A percentile compares a stretch with the other conserved stretches of the same genome.
Conservation (phyloP, 2,888 invertebrate species). For the Cerastis rubricosa region DNA sequence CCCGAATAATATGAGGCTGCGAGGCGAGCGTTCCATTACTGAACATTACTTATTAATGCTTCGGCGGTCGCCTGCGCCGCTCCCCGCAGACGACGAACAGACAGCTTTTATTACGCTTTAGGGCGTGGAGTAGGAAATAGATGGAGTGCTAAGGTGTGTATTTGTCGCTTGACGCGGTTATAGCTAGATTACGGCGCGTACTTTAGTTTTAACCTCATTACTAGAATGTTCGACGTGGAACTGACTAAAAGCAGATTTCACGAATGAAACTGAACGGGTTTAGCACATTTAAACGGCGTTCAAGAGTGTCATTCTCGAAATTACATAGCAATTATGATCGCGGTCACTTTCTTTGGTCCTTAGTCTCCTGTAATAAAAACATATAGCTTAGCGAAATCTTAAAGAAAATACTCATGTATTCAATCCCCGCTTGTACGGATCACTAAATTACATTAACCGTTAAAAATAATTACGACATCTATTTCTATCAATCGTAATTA, state of each 20-base stretch:
- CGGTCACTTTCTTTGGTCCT: not conserved
- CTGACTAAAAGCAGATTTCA: not conserved
- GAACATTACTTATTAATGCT: slow-evolving; percentile 82
- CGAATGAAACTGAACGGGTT: not conserved
- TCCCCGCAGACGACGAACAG: slow-evolving; percentile 64
- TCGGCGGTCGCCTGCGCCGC: slow-evolving; percentile 58
- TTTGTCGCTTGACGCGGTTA: no score
- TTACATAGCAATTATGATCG: not conserved
- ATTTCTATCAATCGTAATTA: not conserved
- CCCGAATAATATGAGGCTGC: slow-evolving; percentile 56
- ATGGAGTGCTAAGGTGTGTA: slow-evolving; percentile 30
- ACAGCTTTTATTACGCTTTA: slow-evolving; percentile 62
- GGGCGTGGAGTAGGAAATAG: slow-evolving; percentile 32
- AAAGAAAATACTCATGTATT: not conserved
- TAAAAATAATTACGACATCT: not conserved
- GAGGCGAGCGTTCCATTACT: slow-evolving; percentile 79
- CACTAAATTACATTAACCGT: not conserved
- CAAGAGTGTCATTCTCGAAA: not conserved
- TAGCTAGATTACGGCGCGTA: not conserved
- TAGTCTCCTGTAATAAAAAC: not conserved
- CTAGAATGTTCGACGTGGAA: not conserved
- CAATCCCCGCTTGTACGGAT: not conserved
- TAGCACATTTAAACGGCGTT: not conserved
- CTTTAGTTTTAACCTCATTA: not conserved
- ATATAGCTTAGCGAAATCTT: not conserved